Percentiles rank a stretch among this genome's conserved stretches.
Evolutionary conservation across 2,888 invertebrate genomes (phyloP).

Genomic region (Ophion obscuratus): DNA sequence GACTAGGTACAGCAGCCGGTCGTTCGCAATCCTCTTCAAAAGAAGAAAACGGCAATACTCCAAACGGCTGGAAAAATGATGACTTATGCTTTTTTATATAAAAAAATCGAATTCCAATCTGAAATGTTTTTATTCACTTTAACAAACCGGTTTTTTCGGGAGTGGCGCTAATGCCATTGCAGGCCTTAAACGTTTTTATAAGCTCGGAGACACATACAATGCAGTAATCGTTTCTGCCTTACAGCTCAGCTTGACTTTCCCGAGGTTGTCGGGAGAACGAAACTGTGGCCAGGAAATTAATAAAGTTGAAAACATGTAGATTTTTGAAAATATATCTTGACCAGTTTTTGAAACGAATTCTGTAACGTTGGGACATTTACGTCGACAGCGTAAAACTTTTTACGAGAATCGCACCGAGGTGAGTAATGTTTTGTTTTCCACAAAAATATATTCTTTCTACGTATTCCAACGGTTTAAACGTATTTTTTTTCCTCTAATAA

Average conservation of each 20-base stretch:
- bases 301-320: background rate
- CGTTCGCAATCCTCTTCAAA: background rate
- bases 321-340: background rate
- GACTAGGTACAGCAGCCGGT: background rate
- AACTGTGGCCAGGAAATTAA: background rate
- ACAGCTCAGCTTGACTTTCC: background rate
- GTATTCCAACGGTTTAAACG: too few relatives aligned
- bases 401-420: too few relatives aligned
- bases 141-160: background rate
- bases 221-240: background rate
- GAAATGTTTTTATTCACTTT: background rate
- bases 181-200: too few relatives aligned
- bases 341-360: background rate
- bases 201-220: background rate
- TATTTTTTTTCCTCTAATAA: too few relatives aligned
- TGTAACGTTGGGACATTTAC: too few relatives aligned
- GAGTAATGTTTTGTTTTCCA: too few relatives aligned
- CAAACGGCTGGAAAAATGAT: background rate
- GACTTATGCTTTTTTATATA: background rate
- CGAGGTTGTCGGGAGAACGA: background rate
- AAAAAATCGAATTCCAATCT: background rate
- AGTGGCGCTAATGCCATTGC: too few relatives aligned
- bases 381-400: too few relatives aligned
- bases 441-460: too few relatives aligned
- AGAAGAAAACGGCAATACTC: background rate